Conservation (phyloP, 1,140 invertebrate genomes). For the Bactericera cockerelli region DNA sequence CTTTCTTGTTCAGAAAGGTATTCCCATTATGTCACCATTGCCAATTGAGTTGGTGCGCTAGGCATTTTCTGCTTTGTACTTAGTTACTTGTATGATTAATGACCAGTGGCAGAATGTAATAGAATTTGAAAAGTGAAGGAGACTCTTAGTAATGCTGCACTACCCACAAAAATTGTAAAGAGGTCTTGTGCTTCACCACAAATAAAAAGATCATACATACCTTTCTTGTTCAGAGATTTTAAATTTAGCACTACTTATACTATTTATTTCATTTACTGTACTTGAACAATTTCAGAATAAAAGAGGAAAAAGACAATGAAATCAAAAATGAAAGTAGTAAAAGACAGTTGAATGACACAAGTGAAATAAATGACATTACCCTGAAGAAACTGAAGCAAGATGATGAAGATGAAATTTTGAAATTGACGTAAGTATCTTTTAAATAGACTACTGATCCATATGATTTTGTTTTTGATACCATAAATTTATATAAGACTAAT, state of each 20-base stretch:
- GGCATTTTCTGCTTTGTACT: too few species aligned
- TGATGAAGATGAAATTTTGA: neutral
- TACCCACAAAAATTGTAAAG: too few species aligned
- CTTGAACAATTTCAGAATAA: neutral
- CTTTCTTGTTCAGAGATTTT: neutral
- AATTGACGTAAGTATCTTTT: neutral
- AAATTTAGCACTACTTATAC: neutral
- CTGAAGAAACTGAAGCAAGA: constrained; percentile 24
- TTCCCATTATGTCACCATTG: too few species aligned
- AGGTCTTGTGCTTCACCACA: neutral
- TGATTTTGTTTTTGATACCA: neutral
- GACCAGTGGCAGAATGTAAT: too few species aligned
- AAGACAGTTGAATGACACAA: neutral
- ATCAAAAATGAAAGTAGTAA: neutral
- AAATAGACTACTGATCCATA: too few species aligned
- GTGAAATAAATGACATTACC: neutral
- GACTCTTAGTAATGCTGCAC: too few species aligned
- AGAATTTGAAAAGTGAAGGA: too few species aligned
- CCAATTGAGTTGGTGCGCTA: too few species aligned
- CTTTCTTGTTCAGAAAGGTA: too few species aligned
- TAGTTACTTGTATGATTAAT: too few species aligned
- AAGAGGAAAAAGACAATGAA: neutral
- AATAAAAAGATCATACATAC: neutral
- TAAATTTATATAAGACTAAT: neutral
- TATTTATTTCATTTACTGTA: too few species aligned